Evolutionary conservation across 2,888 invertebrate genomes (phyloP), one percentile per base, ranked within the genome.

Genomic region (Andrena camellia): DNA sequence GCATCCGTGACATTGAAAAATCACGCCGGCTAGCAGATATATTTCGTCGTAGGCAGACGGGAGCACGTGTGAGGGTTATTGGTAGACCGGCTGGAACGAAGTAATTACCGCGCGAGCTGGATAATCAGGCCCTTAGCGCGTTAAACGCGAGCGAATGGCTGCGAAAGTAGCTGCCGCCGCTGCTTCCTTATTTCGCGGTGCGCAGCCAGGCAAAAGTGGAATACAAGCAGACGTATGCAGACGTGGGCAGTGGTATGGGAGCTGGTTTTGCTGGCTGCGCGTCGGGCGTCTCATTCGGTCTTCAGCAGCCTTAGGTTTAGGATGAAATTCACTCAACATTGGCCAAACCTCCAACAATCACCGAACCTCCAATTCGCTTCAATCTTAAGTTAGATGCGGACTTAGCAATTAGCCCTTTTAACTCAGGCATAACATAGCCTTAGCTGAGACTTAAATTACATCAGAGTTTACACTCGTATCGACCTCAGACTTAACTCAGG

Each of bases 61-160:
- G 62, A 67, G 80, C 75, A 75, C 67, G 79, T 59, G 79, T 42
- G 75, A 73, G 29, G 42, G 73, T 59, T 79, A 77, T 77, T 76
- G 86, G 52, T 52, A 81, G 72, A 75, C 75, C 77, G 71, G 80
- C 75, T 78, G 76, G 78, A 83, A 85, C 86, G 78, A 78, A 76
- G 76, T 86, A 85, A 86, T 86, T 86, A 85, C 77, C 83, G 57
- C 42, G 57, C 54, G 52, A 50, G 78, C 35, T 67, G 80, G 75
- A 83, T 86, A 85, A 86, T 83, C 83, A 80, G 72, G 54, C 83
- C 78, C 82, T 78, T 78, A 69, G 67, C 68, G 85, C 79, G 82
- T 84, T 84, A 82, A 84, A 82, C 64, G 84, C 76, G 71, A 79
- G 71, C 74, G 75, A 80, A 75, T 76, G 69, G 59, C 74, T 71